phyloP scores from a whole-genome alignment of 2,888 invertebrate genomes.

The Nephrotoma appendiculata region DNA sequence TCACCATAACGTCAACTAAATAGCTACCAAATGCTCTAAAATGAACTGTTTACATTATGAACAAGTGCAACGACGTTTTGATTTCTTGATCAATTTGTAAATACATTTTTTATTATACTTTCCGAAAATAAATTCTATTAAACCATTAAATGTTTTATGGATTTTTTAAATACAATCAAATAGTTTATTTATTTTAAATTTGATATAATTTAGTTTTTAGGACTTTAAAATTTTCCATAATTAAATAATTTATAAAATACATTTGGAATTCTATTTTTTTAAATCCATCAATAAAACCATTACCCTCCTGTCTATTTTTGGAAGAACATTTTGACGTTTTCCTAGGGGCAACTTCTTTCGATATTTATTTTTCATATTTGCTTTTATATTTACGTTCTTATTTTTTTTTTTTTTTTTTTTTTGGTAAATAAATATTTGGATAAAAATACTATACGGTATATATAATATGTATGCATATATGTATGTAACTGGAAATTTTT shows the following conservation, averaged over 20 bases:
- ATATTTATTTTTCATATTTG: neutral
- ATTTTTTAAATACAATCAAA: neutral
- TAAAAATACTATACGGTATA: neutral
- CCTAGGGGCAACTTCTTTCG: neutral
- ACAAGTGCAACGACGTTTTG: neutral
- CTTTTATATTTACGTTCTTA: neutral
- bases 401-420: no score
- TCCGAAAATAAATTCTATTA: neutral
- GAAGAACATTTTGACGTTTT: neutral
- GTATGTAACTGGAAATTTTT: neutral
- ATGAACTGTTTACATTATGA: neutral
- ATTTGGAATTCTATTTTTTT: neutral
- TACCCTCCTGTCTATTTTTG: neutral
- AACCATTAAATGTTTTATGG: neutral
- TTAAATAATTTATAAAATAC: neutral
- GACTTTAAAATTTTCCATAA: neutral
- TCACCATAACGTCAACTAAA: no score
- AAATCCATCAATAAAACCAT: neutral
- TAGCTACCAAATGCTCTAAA: no score
- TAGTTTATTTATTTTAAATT: neutral
- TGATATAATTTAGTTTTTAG: neutral
- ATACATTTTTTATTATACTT: neutral
- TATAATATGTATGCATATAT: neutral
- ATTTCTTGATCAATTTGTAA: neutral
- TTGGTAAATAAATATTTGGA: neutral